A percentile compares a stretch with the other conserved stretches of the same genome.
phyloP scores from a whole-genome alignment of 2,888 invertebrate genomes.

The Catocala sponsa region DNA sequence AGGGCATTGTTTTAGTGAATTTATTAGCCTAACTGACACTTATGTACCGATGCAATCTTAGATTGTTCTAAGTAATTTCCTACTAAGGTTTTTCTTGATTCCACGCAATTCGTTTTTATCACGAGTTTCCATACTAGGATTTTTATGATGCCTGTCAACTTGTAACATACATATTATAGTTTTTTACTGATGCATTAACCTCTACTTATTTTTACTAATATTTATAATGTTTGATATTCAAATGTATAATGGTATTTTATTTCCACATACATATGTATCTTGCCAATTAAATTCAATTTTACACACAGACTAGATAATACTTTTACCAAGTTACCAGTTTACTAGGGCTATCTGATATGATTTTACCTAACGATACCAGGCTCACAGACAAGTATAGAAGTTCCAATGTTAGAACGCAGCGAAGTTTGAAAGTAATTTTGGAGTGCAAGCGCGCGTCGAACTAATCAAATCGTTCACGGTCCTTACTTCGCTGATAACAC shows the following conservation, averaged over 20 bases:
- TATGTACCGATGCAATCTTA: constrained; percentile 54
- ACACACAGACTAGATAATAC: neutral
- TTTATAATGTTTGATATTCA: no score
- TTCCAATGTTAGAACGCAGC: constrained; percentile 65
- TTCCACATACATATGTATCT: no score
- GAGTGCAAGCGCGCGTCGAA: constrained; percentile 84
- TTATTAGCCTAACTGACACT: constrained; percentile 73
- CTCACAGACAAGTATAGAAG: constrained; percentile 66
- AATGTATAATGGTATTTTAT: no score
- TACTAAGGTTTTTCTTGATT: constrained; percentile 29
- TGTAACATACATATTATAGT: no score
- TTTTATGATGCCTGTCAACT: neutral
- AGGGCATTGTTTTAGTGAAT: constrained; percentile 83
- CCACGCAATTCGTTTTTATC: constrained; percentile 27
- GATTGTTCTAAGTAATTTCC: constrained; percentile 47
- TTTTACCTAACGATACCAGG: constrained; percentile 62
- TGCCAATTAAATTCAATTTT: neutral
- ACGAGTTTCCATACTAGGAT: neutral
- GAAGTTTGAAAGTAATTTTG: constrained; percentile 85
- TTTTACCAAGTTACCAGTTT: neutral
- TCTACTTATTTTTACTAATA: no score
- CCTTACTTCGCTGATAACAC: constrained; percentile 80
- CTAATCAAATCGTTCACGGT: constrained; percentile 87
- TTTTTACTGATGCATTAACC: no score
- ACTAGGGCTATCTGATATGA: constrained; percentile 48